Evolutionary conservation across 2,797 vertebrate genomes (phyloP), one percentile per base, ranked within the genome.

Genomic region (Morus bassanus): DNA sequence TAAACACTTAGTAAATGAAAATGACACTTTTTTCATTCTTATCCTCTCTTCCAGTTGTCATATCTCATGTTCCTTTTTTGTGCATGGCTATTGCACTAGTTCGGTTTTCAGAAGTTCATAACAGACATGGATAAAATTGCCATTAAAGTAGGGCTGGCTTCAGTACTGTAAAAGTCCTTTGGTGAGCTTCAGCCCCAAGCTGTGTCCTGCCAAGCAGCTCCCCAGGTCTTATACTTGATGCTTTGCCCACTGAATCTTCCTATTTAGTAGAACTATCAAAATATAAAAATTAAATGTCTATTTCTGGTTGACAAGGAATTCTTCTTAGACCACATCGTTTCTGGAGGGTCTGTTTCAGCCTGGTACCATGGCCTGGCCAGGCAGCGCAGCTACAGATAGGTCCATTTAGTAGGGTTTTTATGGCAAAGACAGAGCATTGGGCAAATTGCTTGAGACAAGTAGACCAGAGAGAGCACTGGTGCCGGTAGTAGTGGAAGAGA

Each of bases 21-120:
- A 25, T 3, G 30, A 30, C 7, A 6, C 8, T 70, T 50, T 11
- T 16, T n/a, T 48, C 7, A 6, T 48, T 45, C 18, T 59, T 21
- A 17, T 5, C 16, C 27, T 35, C 37, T 65, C 57, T 39, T 57
- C 35, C 25, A 7, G 12, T 31, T 11, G 12, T 33, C 1, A 2
- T n/a, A 2, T 19, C 24, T 60, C 31, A 14, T 18, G n/a, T 13
- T 41, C 51, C 63, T 56, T 31, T n/a, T 30, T 27, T 39, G 37
- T 6, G 2, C 1, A 1, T n/a, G 33, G 78, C 35, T 75, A 1
- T 37, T 70, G n/a, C 35, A 3, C 31, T 39, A 9, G 18, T 19
- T 65, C 6, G 13, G 31, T 22, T 56, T 75, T 33, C 57, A 41
- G 46, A 48, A 33, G 56, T 14, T 74, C 4, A 2, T 41, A 46